Percentiles rank a stretch among this genome's conserved stretches.
These are phyloP conservation scores for Aspidiotus destructor DNA, from an alignment of 2,888 invertebrate species.

Conservation along the genomic window DNA sequence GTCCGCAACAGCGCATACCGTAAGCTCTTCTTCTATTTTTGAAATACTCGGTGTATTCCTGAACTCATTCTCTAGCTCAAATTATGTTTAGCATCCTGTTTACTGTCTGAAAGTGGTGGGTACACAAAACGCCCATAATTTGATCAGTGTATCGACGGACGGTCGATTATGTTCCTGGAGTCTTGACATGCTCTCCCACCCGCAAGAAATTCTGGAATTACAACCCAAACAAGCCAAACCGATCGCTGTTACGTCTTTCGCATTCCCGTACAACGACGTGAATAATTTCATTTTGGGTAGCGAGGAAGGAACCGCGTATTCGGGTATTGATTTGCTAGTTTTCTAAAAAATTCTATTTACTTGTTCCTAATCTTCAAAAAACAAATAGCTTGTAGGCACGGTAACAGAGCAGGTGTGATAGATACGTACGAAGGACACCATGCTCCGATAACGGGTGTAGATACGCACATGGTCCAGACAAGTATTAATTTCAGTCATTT, in stretches of 20 bases:
- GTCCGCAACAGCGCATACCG: constrained; percentile 91
- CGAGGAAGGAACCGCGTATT: constrained; percentile 91
- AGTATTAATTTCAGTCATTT: constrained; percentile 86
- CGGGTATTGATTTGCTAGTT: constrained; percentile 47
- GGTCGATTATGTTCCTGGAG: constrained; percentile 98
- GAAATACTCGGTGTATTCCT: neutral
- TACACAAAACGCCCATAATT: constrained; percentile 97
- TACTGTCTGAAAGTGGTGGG: constrained; percentile 94
- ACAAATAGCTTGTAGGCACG: constrained; percentile 73
- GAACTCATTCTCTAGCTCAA: neutral
- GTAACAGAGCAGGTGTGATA: constrained; percentile 82
- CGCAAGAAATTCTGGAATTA: constrained; percentile 88
- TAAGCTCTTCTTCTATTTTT: constrained; percentile 41
- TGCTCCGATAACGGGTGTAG: constrained; percentile 87
- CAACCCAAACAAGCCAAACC: constrained; percentile 73
- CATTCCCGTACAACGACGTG: constrained; percentile 87
- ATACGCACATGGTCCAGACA: constrained; percentile 76
- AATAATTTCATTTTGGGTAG: constrained; percentile 95
- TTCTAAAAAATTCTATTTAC: neutral
- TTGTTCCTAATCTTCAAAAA: too few relatives aligned
- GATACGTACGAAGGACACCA: constrained; percentile 90
- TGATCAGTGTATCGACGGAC: constrained; percentile 95
- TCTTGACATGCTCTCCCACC: constrained; percentile 93
- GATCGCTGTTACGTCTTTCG: constrained; percentile 81
- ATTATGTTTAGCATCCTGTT: constrained; percentile 72